phyloP scores from a whole-genome alignment of 2,888 invertebrate genomes.

The Xanthorhoe spadicearia region DNA sequence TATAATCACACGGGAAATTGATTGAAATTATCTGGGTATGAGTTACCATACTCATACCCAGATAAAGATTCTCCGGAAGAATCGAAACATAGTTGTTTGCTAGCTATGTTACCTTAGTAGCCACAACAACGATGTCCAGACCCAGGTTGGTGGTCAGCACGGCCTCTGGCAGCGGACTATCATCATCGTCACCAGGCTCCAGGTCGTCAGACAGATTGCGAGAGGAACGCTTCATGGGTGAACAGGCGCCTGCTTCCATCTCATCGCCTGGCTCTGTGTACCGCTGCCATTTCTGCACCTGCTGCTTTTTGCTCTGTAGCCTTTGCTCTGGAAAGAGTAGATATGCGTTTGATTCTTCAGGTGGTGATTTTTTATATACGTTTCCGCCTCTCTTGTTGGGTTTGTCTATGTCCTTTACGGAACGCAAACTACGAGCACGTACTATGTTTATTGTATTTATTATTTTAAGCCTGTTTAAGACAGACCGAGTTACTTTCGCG shows the following conservation, averaged over 20 bases:
- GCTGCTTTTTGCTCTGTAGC: constrained; percentile 87
- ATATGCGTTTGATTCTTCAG: not conserved
- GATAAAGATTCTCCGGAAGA: too few relatives aligned
- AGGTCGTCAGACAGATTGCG: constrained; percentile 87
- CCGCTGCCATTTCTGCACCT: constrained; percentile 95
- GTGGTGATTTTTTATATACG: too few relatives aligned
- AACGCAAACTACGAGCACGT: too few relatives aligned
- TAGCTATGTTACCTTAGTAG: constrained; percentile 89
- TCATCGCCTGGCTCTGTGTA: constrained; percentile 98
- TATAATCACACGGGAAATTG: too few relatives aligned
- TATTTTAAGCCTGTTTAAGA: too few relatives aligned
- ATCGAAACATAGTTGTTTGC: too few relatives aligned
- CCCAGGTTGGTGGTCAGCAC: constrained; percentile 97
- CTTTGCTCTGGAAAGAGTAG: constrained; percentile 83
- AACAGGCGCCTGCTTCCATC: constrained; percentile 90
- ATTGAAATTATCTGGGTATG: too few relatives aligned
- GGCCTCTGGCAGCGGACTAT: constrained; percentile 93
- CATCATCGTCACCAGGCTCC: constrained; percentile 86
- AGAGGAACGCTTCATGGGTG: constrained; percentile 92
- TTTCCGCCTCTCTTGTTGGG: too few relatives aligned
- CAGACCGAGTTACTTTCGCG: too few relatives aligned
- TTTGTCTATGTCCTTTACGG: too few relatives aligned
- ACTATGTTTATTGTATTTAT: too few relatives aligned
- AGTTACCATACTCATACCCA: too few relatives aligned
- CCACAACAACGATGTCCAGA: constrained; percentile 97